Evolutionary conservation across 1,140 invertebrate genomes (phyloP).

Genomic region (Panagrolaimus sp.): DNA sequence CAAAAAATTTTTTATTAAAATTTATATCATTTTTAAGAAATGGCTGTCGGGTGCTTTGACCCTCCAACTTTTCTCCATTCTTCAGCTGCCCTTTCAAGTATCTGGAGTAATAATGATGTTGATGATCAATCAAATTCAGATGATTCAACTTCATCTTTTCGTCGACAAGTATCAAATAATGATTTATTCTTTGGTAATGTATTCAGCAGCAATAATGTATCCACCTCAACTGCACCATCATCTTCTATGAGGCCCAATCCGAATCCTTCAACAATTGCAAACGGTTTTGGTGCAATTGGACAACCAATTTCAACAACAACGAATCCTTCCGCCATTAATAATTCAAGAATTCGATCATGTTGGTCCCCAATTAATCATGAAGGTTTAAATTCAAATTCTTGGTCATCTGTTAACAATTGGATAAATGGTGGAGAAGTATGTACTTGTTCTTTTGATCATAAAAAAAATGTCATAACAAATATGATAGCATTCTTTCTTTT

Average conservation of each 20-base stretch:
- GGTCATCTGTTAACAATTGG: constrained; percentile 7
- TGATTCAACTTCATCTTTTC: constrained; percentile 8
- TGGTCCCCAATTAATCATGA: constrained; percentile 3
- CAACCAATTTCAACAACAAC: neutral
- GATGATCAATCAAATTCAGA: constrained; percentile 7
- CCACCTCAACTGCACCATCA: neutral
- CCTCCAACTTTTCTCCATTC: constrained; percentile 14
- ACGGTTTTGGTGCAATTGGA: constrained; percentile 4
- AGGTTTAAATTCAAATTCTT: neutral
- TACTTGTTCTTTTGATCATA: neutral
- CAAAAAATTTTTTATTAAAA: neutral
- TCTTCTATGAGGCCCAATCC: neutral
- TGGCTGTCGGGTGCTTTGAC: constrained; percentile 17
- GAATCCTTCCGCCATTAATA: neutral
- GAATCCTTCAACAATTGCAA: neutral
- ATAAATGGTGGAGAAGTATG: constrained; percentile 9
- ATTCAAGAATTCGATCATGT: neutral
- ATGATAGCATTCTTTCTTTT: too few relatives aligned
- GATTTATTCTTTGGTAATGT: constrained; percentile 7
- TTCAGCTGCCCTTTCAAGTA: constrained; percentile 5
- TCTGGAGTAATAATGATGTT: constrained; percentile 13
- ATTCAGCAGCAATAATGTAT: neutral
- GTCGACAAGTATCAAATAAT: constrained; percentile 7
- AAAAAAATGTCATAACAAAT: constrained; percentile 2
- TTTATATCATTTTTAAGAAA: constrained; percentile 10